Base-by-base conservation (phyloP, 2,113 vertebrate genomes). In the Lutjanus erythropterus region DNA sequence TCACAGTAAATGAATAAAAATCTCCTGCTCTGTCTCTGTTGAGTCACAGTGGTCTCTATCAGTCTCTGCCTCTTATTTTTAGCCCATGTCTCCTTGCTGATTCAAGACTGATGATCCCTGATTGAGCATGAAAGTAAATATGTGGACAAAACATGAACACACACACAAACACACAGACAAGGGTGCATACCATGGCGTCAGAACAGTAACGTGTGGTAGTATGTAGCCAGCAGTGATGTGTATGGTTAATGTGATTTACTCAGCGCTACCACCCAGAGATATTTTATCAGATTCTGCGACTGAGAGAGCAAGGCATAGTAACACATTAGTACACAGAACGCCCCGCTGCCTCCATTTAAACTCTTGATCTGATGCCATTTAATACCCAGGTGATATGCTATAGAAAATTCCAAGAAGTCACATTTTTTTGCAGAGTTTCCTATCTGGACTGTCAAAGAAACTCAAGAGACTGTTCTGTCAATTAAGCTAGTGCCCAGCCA, bases 401-500 rank as follows among this genome's bases (percentile, higher is more conserved):
- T 35, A 9, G 27, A 79, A 74, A 59, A 52, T 42, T 74, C 27
- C 60, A 70, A 41, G 25, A 79, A 55, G 19, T 59, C 44, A 21
- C 4, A 9, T 49, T 27, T 44, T 53, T 16, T 60, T 53, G 46
- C 21, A 53, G 47, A 65, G 60, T 71, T 80, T 80, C 42, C 46
- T 65, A n/a, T 75, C 59, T 66, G 21, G 59, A 46, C 52, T 78
- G 71, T 80, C 75, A 69, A 72, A 68, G 16, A 61, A 53, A 42
- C 76, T 68, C 58, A 35, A 71, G 29, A 49, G 27, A 83, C 64
- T 62, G 58, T 56, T 85, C 79, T 88, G 83, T 87, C 84, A 87
- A 81, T 86, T 83, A 86, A 83, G 78, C 41, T 52, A 58, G 47
- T 62, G 66, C 62, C 64, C 78, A 64, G 71, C 66, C 70, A 85